Evolutionary conservation across 2,888 invertebrate genomes (phyloP), one percentile per base, ranked within the genome.

Genomic region (Eurois occulta): DNA sequence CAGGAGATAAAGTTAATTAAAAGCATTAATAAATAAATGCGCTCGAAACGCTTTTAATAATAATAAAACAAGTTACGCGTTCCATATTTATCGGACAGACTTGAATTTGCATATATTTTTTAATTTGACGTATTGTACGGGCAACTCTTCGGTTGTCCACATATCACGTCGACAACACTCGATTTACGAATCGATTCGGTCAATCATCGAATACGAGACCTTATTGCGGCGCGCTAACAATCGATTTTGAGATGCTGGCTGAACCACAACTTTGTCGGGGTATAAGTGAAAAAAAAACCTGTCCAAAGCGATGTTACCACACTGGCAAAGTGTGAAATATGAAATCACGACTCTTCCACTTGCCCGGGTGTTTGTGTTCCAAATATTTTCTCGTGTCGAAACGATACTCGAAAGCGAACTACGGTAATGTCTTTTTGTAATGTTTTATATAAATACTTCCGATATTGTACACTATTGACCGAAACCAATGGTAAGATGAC

Each of bases 291-390:
- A 94, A 94, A 94, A 92, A 92, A 95, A 95, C 96, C 95, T 94
- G 95, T 95, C 92, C 90, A 91, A 91, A 91, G 90, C 93, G 90
- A 91, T 92, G 92, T 94, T 94, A 94, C 94, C 93, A 93, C 95
- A 94, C 95, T 94, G 91, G 92, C 92, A 91, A 95, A 96, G 96
- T 96, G 96, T 96, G 96, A 96, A 96, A 96, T 96, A 96, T 96
- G 96, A 96, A 96, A 96, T 96, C 96, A 96, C 96, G 96, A 96
- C 93, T 95, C 93, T 92, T 92, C 93, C 93, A 94, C 94, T 94
- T 92, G 94, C 92, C 91, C 92, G 91, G 92, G 91, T 95, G 95
- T 96, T 96, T 96, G 95, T 94, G 95, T 95, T 95, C 95, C 94
- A 95, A 96, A 96, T 96, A 95, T 94, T 94, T 95, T 94, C 94